phyloP scores from a whole-genome alignment of 1,140 invertebrate species.

The Sitophilus oryzae region DNA sequence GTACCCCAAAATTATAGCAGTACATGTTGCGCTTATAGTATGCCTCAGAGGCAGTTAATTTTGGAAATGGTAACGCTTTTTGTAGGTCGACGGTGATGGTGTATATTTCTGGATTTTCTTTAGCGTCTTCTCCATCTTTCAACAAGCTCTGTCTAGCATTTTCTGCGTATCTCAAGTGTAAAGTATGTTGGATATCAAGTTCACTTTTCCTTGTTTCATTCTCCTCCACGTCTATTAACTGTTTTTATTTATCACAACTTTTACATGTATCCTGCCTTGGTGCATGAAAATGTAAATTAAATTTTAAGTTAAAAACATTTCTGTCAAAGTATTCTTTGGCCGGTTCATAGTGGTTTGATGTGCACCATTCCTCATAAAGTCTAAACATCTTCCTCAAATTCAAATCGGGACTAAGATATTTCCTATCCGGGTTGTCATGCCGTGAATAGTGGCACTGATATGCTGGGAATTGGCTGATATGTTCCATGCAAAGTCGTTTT shows the following conservation, averaged over 20 bases:
- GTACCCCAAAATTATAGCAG: slow-evolving; percentile 16
- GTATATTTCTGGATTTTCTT: too few species aligned
- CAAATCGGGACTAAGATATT: slow-evolving; percentile 3
- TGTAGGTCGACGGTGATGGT: slow-evolving; percentile 8
- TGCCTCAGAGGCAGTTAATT: slow-evolving; percentile 7
- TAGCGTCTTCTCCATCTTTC: not conserved
- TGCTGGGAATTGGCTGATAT: too few species aligned
- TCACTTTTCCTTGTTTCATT: slow-evolving; percentile 4
- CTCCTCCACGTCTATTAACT: not conserved
- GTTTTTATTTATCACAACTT: slow-evolving; percentile 9
- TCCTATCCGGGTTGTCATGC: slow-evolving; percentile 6
- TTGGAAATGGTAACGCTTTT: slow-evolving; percentile 16
- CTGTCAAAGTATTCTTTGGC: not conserved
- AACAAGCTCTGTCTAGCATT: not conserved
- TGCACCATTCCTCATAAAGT: slow-evolving; percentile 6
- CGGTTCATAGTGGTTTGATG: not conserved
- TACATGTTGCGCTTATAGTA: slow-evolving; percentile 21
- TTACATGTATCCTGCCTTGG: slow-evolving; percentile 8
- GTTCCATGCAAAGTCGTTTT: too few species aligned
- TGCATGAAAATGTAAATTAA: slow-evolving; percentile 8
- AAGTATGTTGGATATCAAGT: not conserved
- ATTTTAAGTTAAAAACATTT: slow-evolving; percentile 6
- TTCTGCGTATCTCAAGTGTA: slow-evolving; percentile 11
- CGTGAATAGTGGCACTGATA: too few species aligned
- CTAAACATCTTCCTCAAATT: slow-evolving; percentile 9